Conservation (phyloP, 2,797 vertebrate genomes). For the Sebastes matsubarae region DNA sequence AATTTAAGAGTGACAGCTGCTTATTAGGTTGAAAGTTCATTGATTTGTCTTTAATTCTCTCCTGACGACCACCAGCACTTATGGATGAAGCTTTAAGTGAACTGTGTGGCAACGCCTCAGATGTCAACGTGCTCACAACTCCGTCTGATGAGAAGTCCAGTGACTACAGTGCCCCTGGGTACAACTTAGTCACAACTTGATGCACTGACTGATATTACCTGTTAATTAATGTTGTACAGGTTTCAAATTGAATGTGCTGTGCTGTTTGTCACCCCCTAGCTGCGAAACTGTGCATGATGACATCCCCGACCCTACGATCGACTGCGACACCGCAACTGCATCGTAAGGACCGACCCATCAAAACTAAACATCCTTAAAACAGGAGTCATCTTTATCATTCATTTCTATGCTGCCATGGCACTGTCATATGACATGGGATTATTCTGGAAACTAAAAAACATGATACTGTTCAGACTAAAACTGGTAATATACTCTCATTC, state of each 20-base stretch:
- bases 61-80: not conserved
- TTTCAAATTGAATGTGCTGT: not conserved
- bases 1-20: no score
- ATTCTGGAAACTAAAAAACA: not conserved
- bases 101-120: not conserved
- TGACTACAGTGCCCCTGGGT: not conserved
- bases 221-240: not conserved
- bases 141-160: not conserved
- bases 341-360: not conserved
- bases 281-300: not conserved
- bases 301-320: not conserved
- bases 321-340: not conserved
- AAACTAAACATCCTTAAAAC: not conserved
- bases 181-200: not conserved
- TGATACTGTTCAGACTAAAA: not conserved
- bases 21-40: no score
- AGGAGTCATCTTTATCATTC: not conserved
- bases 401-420: not conserved
- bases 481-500: not conserved
- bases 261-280: not conserved
- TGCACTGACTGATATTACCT: not conserved
- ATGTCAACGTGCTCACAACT: accelerated
- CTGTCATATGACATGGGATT: not conserved
- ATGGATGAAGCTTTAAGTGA: accelerated
- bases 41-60: not conserved